Percentiles rank a stretch among this genome's conserved stretches.
These are phyloP conservation scores for Pyrgilauda ruficollis DNA, from an alignment of 2,113 vertebrate genomes.

Conservation along the genomic window DNA sequence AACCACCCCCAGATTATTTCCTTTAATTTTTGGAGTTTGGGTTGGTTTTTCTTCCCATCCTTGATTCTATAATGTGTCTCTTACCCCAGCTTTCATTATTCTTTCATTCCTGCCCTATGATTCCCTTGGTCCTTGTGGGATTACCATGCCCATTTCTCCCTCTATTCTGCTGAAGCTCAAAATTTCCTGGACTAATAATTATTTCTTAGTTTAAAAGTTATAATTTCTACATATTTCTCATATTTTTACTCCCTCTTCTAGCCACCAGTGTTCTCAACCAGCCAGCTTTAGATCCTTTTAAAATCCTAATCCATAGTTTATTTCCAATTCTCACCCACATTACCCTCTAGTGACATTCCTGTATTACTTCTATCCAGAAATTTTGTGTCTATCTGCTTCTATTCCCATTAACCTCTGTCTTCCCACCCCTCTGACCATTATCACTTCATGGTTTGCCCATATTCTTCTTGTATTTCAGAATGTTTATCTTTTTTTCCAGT, in stretches of 20 bases:
- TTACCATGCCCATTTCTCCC: neutral
- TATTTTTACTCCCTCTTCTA: neutral
- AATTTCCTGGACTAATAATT: neutral
- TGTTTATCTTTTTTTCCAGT: neutral
- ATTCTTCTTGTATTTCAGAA: neutral
- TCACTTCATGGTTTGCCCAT: neutral
- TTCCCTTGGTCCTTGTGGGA: neutral
- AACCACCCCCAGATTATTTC: neutral
- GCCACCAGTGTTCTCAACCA: neutral
- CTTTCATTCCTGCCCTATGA: neutral
- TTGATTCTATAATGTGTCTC: neutral
- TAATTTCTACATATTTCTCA: neutral
- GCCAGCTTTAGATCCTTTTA: neutral
- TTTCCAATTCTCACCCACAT: neutral
- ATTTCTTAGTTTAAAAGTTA: neutral
- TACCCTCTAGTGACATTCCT: neutral
- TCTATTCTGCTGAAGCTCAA: neutral
- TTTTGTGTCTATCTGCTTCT: neutral
- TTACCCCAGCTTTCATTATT: neutral
- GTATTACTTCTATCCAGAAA: neutral
- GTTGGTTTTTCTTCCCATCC: neutral
- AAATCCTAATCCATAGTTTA: neutral
- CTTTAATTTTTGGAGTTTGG: neutral
- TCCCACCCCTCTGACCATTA: neutral
- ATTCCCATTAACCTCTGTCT: neutral